Evolutionary conservation across 2,113 vertebrate genomes (phyloP).

Genomic region (Tachysurus fulvidraco): DNA sequence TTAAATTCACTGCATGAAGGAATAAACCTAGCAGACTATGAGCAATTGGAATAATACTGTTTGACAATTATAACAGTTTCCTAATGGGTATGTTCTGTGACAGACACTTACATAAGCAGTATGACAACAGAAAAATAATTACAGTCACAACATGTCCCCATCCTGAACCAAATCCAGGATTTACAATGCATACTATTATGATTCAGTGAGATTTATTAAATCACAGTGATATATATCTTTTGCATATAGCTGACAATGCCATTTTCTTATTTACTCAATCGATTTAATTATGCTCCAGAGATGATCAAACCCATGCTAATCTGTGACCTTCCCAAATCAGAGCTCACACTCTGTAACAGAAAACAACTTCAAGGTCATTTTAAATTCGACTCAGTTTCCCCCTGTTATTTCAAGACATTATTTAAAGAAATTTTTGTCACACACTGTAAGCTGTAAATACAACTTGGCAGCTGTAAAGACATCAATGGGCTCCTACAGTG

Average conservation of each 20-base stretch:
- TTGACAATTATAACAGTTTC: neutral
- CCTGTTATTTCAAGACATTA: neutral
- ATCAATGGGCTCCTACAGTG: neutral
- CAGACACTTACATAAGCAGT: neutral
- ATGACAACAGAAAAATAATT: neutral
- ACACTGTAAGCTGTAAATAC: no score
- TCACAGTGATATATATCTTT: neutral
- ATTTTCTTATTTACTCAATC: slow-evolving; percentile 1
- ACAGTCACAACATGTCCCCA: neutral
- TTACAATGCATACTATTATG: neutral
- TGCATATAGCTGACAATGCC: neutral
- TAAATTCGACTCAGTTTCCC: neutral
- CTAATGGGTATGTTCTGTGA: neutral
- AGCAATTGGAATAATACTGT: neutral
- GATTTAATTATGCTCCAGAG: neutral
- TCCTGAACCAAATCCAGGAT: slow-evolving; percentile 2
- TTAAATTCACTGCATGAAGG: neutral
- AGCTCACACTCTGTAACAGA: neutral
- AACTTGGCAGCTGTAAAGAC: neutral
- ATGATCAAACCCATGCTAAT: neutral
- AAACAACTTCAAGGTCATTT: neutral
- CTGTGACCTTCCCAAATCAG: neutral
- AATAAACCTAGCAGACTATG: neutral
- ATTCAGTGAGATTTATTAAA: neutral
- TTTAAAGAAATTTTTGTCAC: neutral